Base-by-base conservation (phyloP, 2,797 vertebrate genomes). In the Anguilla anguilla region DNA sequence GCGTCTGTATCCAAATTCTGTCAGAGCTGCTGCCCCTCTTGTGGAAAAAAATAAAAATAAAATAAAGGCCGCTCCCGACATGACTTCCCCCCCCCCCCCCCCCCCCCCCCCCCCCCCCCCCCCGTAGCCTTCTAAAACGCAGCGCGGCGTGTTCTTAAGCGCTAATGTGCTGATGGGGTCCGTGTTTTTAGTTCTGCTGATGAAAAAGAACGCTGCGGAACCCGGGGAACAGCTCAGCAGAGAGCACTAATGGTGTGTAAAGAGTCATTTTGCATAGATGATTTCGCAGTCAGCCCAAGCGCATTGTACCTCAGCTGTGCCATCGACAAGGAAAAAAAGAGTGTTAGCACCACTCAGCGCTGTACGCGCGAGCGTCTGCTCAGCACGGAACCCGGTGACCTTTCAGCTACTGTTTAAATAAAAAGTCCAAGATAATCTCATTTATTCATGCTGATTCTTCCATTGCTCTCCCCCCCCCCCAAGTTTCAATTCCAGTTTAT, bases 191-290 rank as follows among this genome's bases (percentile, higher is more conserved):
- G 90, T 89, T 92, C 89, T 92, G 92, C 90, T 92, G 91, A 91
- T 89, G 39, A 49, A 90, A 90, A 90, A 86, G 92, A 91, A 28
- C 61, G 25, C 86, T 88, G 89, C 87, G 89, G 88, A 86, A 92
- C 69, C 35, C 13, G 19, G 53, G 85, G 74, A 87, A 94, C 92
- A 93, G 91, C 94, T 95, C 94, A 94, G 94, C 94, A 94, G 90
- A 94, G 93, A 94, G 91, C 89, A 89, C 90, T 94, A 95, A 95
- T 94, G 92, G 92, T 88, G 92, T 94, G 93, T 94, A 94, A 95
- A 95, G 88, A 93, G 92, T 46, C 90, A 88, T 86, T 92, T 86
- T 87, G 86, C 85, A 86, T 17, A 43, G 67, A 87, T 46, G 67
- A 87, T 82, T 77, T 90, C 69, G 61, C 53, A 35, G 17, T 19